These are phyloP conservation scores for Astur gentilis DNA, from an alignment of 2,113 vertebrate genomes.

Conservation along the genomic window DNA sequence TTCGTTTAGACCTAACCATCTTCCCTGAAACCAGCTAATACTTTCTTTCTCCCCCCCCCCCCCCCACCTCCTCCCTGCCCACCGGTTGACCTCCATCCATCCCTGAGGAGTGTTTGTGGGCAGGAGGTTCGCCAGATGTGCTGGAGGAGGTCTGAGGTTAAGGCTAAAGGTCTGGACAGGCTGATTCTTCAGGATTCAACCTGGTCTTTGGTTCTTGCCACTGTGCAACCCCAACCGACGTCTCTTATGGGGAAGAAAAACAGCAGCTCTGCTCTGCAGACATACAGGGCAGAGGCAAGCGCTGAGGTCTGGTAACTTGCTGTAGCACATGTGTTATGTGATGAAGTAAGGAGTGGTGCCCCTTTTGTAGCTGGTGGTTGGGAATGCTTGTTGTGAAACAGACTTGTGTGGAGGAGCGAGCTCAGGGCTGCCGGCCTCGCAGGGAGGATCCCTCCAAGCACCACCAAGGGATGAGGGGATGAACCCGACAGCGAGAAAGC, in stretches of 20 bases:
- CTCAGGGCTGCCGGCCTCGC: accelerated
- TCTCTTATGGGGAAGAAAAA: not conserved
- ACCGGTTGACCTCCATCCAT: not conserved
- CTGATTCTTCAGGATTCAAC: not conserved
- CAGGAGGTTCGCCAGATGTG: not conserved
- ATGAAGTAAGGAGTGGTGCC: not conserved
- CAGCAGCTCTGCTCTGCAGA: not conserved
- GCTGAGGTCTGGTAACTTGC: not conserved
- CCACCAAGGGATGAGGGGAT: accelerated
- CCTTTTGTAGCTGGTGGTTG: not conserved
- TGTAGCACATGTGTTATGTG: not conserved
- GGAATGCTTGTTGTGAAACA: not conserved
- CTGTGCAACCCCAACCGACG: not conserved
- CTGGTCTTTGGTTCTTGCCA: not conserved
- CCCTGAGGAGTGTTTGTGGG: not conserved
- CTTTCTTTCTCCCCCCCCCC: not conserved
- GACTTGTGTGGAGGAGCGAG: accelerated
- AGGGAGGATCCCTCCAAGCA: not conserved
- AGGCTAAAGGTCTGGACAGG: not conserved
- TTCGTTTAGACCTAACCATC: not conserved
- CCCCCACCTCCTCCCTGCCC: not conserved
- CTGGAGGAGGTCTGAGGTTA: not conserved
- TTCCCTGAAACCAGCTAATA: not conserved
- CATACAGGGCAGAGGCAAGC: not conserved
- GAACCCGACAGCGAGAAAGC: not conserved